Percentiles rank a stretch among this genome's conserved stretches.
These are phyloP conservation scores for Climacteris rufus DNA, from an alignment of 2,113 vertebrate species.

Conservation along the genomic window DNA sequence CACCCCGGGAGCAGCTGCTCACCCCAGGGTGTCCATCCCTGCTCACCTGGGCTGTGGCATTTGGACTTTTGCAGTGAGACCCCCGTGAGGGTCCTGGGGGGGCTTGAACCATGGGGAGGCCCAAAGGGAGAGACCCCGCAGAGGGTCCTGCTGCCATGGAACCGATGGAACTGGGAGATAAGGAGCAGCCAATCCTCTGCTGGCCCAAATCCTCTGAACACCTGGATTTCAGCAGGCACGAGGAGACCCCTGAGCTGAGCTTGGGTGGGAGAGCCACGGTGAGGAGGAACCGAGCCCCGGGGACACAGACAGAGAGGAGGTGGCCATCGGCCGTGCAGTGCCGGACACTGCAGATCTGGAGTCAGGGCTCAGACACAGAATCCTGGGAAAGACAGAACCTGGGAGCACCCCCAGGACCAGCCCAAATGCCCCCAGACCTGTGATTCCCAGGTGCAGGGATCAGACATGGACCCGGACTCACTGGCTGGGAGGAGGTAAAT, in stretches of 20 bases:
- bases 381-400: neutral
- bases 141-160: neutral
- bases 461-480: neutral
- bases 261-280: neutral
- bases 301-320: neutral
- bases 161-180: fast-evolving
- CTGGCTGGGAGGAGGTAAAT: fast-evolving
- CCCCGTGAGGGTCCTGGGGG: neutral
- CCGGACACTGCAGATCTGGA: fast-evolving
- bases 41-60: neutral
- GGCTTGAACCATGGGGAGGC: neutral
- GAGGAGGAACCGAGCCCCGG: neutral
- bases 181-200: neutral
- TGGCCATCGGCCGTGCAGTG: fast-evolving
- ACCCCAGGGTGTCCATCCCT: neutral
- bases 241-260: neutral
- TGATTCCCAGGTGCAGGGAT: fast-evolving
- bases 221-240: neutral
- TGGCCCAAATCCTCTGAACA: fast-evolving
- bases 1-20: neutral
- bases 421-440: neutral
- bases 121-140: neutral
- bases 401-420: neutral
- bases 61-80: fast-evolving
- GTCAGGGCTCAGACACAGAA: neutral